Conservation (phyloP, 2,888 invertebrate species). For the Cheilosia variabilis region DNA sequence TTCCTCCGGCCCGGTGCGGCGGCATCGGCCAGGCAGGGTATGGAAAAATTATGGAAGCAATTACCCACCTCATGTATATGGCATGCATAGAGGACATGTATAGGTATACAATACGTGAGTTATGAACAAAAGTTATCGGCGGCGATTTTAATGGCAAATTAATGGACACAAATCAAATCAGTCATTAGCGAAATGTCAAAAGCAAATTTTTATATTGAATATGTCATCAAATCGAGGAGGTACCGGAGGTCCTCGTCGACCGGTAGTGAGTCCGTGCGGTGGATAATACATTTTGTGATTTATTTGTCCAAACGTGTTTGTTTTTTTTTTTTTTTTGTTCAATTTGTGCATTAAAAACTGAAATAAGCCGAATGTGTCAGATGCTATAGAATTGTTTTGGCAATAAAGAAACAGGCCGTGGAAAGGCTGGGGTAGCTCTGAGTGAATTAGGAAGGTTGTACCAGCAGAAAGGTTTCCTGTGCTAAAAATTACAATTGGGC, state of each 20-base stretch:
- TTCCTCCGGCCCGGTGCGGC: conserved; percentile 1
- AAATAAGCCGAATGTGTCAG: conserved; percentile 20
- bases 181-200: conserved; percentile 78
- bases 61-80: conserved; percentile 56
- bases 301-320: conserved; percentile 1
- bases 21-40: not conserved
- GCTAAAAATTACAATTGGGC: too few species aligned
- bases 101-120: conserved; percentile 48
- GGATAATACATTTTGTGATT: conserved; percentile 40
- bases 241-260: not conserved
- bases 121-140: conserved; percentile 69
- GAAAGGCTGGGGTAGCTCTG: too few species aligned
- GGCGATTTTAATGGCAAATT: conserved; percentile 76
- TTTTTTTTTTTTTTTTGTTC: not conserved
- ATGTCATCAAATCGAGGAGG: conserved; percentile 53
- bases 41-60: conserved; percentile 66
- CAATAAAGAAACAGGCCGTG: too few species aligned
- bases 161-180: conserved; percentile 79
- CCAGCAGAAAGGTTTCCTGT: too few species aligned
- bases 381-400: not conserved
- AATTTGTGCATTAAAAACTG: conserved; percentile 21
- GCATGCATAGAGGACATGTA: not conserved
- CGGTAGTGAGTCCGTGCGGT: conserved; percentile 15
- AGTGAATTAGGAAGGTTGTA: too few species aligned
- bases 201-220: conserved; percentile 73